Percentiles rank a stretch among this genome's conserved stretches.
Conservation (phyloP, 2,888 invertebrate genomes). For the Sylvicola cinctus region DNA sequence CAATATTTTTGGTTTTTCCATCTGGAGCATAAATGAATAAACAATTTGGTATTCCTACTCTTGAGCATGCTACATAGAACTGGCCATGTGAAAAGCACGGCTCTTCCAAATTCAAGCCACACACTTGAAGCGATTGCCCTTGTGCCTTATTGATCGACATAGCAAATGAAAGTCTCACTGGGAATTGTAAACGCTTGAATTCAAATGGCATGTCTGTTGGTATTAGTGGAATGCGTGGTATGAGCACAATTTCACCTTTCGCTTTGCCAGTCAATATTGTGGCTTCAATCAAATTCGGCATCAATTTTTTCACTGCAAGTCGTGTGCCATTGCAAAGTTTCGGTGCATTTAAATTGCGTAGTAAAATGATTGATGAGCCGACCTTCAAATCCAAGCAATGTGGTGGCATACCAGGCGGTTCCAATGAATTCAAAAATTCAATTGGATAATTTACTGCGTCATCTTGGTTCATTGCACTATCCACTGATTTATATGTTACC, state of each 20-base stretch:
- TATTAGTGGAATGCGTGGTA: constrained; percentile 17
- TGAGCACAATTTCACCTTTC: constrained; percentile 8
- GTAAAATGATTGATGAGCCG: constrained; percentile 11
- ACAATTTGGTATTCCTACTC: constrained; percentile 5
- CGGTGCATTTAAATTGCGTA: constrained; percentile 12
- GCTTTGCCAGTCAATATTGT: constrained; percentile 9
- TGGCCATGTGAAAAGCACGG: constrained; percentile 12
- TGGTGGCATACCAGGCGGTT: constrained; percentile 8
- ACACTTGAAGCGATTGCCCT: constrained; percentile 11
- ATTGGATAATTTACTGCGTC: constrained; percentile 8
- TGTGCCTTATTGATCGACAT: constrained; percentile 15
- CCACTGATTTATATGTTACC: constrained; percentile 8
- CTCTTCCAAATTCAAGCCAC: constrained; percentile 10
- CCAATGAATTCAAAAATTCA: constrained; percentile 9
- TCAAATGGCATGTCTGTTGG: constrained; percentile 13
- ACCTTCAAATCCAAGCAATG: constrained; percentile 11
- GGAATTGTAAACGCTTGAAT: constrained; percentile 12
- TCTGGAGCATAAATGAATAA: constrained; percentile 6
- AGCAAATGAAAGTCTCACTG: constrained; percentile 12
- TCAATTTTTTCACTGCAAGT: constrained; percentile 10
- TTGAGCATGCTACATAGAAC: constrained; percentile 12
- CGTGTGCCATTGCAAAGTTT: constrained; percentile 13
- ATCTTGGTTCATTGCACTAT: constrained; percentile 7
- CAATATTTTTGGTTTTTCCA: no score
- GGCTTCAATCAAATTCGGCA: constrained; percentile 12